phyloP scores from a whole-genome alignment of 1,140 invertebrate species.

The Caenorhabditis briggsae region DNA sequence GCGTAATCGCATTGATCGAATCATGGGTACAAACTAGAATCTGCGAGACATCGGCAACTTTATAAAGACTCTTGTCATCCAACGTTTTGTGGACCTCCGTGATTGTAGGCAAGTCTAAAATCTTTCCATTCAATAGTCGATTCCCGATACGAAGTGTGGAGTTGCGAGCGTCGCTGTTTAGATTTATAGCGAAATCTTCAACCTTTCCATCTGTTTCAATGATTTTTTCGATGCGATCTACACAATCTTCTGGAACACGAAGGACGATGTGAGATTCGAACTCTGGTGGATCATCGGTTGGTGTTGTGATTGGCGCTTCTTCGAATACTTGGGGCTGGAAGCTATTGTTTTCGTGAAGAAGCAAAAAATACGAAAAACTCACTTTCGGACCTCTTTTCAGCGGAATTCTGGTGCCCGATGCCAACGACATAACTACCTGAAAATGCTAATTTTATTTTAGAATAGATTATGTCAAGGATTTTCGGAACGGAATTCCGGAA shows the following conservation, averaged over 20 bases:
- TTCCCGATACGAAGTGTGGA: conserved; percentile 69
- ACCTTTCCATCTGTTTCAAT: conserved; percentile 23
- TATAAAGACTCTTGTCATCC: conserved; percentile 75
- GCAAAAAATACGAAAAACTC: background rate
- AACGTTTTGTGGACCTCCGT: conserved; percentile 76
- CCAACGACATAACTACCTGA: background rate
- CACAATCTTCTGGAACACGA: conserved; percentile 71
- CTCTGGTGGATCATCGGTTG: conserved; percentile 67
- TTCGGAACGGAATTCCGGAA: no score
- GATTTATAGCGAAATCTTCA: conserved; percentile 56
- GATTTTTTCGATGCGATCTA: conserved; percentile 48
- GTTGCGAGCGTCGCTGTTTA: conserved; percentile 67
- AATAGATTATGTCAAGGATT: no score
- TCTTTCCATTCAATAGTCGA: conserved; percentile 67
- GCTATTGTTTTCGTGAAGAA: background rate
- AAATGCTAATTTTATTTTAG: no score
- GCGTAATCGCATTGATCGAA: background rate
- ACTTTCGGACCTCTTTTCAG: conserved; percentile 24
- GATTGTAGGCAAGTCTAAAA: conserved; percentile 75
- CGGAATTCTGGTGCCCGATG: background rate
- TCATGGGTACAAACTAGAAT: conserved; percentile 69
- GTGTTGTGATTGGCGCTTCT: background rate
- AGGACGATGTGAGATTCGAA: conserved; percentile 76
- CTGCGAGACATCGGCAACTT: conserved; percentile 74
- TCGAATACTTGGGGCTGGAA: conserved; percentile 29